Base-by-base conservation (phyloP, 2,113 vertebrate genomes). In the Edolisoma coerulescens region DNA sequence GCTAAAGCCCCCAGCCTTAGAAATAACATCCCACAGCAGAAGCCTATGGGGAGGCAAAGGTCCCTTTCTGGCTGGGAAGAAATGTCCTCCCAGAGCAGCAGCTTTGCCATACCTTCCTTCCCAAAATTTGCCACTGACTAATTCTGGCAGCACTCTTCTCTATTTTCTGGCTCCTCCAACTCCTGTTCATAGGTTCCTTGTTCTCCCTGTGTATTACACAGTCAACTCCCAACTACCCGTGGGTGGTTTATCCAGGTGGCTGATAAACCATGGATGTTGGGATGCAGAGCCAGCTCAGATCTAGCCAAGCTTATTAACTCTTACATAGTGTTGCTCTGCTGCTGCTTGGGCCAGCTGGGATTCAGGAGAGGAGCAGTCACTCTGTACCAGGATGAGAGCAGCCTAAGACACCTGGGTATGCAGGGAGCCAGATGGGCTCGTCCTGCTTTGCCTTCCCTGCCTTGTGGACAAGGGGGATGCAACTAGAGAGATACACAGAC, bases 71-170 rank as follows among this genome's bases (percentile, higher is more conserved):
- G 2, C 10, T 53, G 10, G 8, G 45, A 87, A 84, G 18, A 77
- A 64, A 53, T 12, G 3, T 2, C 27, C 17, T 68, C 1, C 0
- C 23, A 45, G 42, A 85, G 8, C 3, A 0, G 13, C 7, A n/a
- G 23, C 13, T 76, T 53, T 63, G 14, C 6, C 42, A 11, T 14
- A 33, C 32, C 33, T 74, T 83, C n/a, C 21, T 67, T 49, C 54
- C 16, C 18, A 4, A 47, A 13, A 59, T 80, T 77, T 88, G 16
- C 37, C 45, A n/a, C n/a, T 61, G 45, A 83, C 22, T 69, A 18
- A 5, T 23, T 83, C 79, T 49, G 19, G 49, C 54, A 80, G 49
- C 0, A 0, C 16, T 68, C 14, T 74, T 45, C 32, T 82, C 54
- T 42, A 1, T 76, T 90, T 94, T 86, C 75, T 77, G 79, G 2